Evolutionary conservation across 2,113 vertebrate genomes (phyloP), one percentile per base, ranked within the genome.

Genomic region (Ploceus nigricollis): DNA sequence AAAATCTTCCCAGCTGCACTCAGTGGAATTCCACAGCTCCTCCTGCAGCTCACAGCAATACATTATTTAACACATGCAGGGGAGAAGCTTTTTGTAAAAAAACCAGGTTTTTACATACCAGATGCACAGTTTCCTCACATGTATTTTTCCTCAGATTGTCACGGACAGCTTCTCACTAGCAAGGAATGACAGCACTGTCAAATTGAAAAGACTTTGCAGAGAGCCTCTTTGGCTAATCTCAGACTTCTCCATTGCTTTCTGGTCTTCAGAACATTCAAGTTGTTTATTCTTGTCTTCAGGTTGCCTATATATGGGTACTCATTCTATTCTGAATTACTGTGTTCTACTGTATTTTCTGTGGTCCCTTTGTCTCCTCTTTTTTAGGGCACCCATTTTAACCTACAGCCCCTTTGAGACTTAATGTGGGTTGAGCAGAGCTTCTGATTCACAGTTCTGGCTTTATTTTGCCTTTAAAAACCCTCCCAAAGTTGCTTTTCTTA

Each of bases 11-110:
- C 51, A 60, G 86, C 35, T 53, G 40, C 58, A 60, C 65, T 81
- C 76, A 63, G 51, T 84, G 72, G 93, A 94, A 94, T 94, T 91
- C 93, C 91, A 79, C 83, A 94, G 91, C 83, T 92, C 93, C 91
- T 89, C 89, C 93, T 93, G 83, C 81, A 91, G 89, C 83, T 95
- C 83, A 69, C 83, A 87, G 65, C 6, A 8, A 64, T 94, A 79
- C 65, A 82, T 94, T 91, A 95, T 92, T 96, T 92, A 95, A 75
- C 69, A 89, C 65, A 84, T 13, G 68, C 50, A 77, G 82, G 45
- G 77, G 40, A 64, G 64, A 78, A 87, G 69, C n/a, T 82, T 86
- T 90, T 79, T 73, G 72, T n/a, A n/a, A 87, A 72, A 89, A 95
- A 95, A 91, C 82, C 65, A 78, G 72, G 13, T 40, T 87, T 78